Percentiles rank a stretch among this genome's conserved stretches.
Conservation (phyloP, 2,888 invertebrate species). For the Sceliomorpha sp. region DNA sequence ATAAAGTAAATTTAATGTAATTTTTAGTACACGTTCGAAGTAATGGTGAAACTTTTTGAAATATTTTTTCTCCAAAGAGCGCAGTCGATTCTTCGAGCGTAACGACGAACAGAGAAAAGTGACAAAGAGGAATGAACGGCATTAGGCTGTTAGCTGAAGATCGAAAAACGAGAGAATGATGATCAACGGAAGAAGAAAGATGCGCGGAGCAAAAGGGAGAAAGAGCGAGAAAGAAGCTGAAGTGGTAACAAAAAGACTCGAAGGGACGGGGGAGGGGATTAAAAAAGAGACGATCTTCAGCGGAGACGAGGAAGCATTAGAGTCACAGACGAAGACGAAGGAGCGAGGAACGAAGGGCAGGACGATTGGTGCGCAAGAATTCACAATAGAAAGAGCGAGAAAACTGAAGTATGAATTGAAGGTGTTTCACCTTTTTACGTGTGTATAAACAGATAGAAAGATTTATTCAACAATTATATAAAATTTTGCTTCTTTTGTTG, state of each 20-base stretch:
- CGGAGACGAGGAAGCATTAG: not conserved
- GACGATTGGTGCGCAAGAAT: slow-evolving; percentile 4
- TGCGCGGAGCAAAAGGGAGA: too few relatives aligned
- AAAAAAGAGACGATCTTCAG: slow-evolving; percentile 17
- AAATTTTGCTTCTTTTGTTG: too few relatives aligned
- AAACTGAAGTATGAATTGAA: not conserved
- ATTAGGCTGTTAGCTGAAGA: slow-evolving; percentile 29
- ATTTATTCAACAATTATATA: too few relatives aligned
- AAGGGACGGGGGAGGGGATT: slow-evolving; percentile 26
- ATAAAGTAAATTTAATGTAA: slow-evolving; percentile 11
- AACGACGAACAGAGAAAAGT: slow-evolving; percentile 8
- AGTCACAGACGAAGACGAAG: too few relatives aligned
- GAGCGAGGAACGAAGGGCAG: not conserved
- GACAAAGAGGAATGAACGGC: slow-evolving; percentile 32
- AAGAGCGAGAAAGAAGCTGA: too few relatives aligned
- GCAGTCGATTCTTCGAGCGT: slow-evolving; percentile 27
- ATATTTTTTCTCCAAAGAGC: slow-evolving; percentile 26
- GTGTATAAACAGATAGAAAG: too few relatives aligned
- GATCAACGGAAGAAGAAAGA: slow-evolving; percentile 48
- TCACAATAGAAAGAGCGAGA: not conserved
- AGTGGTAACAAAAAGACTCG: slow-evolving; percentile 48
- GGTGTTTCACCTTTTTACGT: too few relatives aligned
- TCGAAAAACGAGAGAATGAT: slow-evolving; percentile 39
- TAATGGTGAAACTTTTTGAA: slow-evolving; percentile 15
- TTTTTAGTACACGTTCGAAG: slow-evolving; percentile 2